Evolutionary conservation across 2,113 vertebrate species (phyloP), one percentile per base, ranked within the genome.

Genomic region (Perca flavescens): DNA sequence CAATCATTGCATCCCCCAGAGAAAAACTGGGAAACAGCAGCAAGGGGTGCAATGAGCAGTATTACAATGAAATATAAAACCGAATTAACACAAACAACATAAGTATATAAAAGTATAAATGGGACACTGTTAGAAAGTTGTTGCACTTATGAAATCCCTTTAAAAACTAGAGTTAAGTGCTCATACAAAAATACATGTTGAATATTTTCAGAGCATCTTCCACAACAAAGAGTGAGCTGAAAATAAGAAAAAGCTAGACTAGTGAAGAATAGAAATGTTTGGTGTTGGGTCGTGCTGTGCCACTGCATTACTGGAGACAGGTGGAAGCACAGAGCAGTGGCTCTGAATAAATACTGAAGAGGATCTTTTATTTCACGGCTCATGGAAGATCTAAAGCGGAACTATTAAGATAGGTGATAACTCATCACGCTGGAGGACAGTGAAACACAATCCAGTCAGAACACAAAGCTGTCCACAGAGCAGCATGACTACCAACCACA

Each of bases 381-480:
- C 58, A 64, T 62, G 67, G 19, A 47, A 28, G 5, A 77, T 83
- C 60, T 70, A 67, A 68, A 62, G 70, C 43, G 43, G 62, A 90
- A 71, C 82, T 80, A 72, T 80, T 74, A 52, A 70, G 34, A 77
- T 36, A 49, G 82, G 70, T 85, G 74, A 83, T 74, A 86, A 89
- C 75, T 85, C 80, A 89, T 83, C 40, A 88, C 83, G 81, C 70
- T 46, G 3, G n/a, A 85, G 74, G 63, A 88, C 67, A 66, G 76
- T 88, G 92, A 90, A 89, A 91, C 74, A 71, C 69, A 91, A 87
- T 66, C 77, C 67, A 83, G 52, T n/a, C 49, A 70, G 47, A 70
- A 61, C 69, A 9, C 22, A 80, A 52, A 75, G 64, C 46, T 43
- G 22, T 62, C 3, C 43, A 56, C 40, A 71, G 68, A 85, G 71